phyloP scores from a whole-genome alignment of 2,797 vertebrate genomes.

The Margarornis squamiger region DNA sequence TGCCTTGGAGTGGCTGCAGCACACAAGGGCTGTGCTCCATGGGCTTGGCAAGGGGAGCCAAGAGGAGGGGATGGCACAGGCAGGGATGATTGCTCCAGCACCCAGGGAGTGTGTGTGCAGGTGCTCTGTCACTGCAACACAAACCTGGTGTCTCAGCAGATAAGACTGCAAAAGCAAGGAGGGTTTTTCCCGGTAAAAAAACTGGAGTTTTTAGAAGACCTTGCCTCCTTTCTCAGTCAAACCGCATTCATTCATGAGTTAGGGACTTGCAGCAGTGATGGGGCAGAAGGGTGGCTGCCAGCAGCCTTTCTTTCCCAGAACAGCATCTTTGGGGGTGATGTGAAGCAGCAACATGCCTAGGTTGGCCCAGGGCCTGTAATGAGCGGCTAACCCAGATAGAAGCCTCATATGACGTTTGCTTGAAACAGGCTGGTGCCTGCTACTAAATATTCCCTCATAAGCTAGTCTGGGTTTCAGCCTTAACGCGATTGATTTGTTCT shows the following conservation, averaged over 20 bases:
- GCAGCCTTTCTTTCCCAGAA: background rate
- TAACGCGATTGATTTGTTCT: constrained; percentile 65
- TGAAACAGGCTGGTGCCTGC: constrained; percentile 58
- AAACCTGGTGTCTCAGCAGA: background rate
- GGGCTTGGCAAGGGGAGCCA: background rate
- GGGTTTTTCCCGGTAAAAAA: background rate
- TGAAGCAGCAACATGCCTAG: background rate
- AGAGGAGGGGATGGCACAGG: background rate
- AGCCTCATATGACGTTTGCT: constrained; percentile 12
- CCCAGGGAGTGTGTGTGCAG: background rate
- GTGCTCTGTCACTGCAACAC: background rate
- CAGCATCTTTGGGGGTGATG: background rate
- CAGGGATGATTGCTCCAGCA: background rate
- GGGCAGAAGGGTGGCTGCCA: background rate
- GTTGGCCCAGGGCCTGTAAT: constrained; percentile 37
- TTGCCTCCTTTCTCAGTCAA: background rate
- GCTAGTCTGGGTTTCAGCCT: constrained; percentile 59
- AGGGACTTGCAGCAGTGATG: background rate
- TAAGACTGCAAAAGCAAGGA: background rate
- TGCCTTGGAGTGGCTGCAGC: constrained; percentile 18
- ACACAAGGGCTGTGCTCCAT: background rate
- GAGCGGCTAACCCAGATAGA: constrained; percentile 48
- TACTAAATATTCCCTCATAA: constrained; percentile 64
- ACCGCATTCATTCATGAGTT: accelerated
- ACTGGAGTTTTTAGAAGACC: background rate